Conservation (phyloP, 2,113 vertebrate genomes). For the Pterophyllum scalare region DNA sequence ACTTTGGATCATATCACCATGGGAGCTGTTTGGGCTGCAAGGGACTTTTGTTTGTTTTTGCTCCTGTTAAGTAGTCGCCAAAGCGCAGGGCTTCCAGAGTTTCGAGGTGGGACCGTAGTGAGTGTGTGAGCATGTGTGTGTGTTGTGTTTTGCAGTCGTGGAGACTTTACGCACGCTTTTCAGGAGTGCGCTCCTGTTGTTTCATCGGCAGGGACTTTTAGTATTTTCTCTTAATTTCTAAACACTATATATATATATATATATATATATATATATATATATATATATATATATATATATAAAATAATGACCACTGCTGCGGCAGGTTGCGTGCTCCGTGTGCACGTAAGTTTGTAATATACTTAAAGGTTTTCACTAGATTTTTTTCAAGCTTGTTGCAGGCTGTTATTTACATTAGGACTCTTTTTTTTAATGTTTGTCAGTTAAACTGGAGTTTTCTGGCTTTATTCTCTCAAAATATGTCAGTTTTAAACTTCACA, state of each 20-base stretch:
- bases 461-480: not conserved
- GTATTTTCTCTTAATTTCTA: not conserved
- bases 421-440: not conserved
- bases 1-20: slow-evolving; percentile 81
- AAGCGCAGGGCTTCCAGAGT: slow-evolving; percentile 78
- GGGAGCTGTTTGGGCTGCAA: slow-evolving; percentile 81
- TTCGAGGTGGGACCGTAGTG: slow-evolving; percentile 80
- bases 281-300: too few species aligned
- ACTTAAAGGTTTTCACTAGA: not conserved
- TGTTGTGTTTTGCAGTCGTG: slow-evolving; percentile 49
- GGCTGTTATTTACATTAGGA: not conserved
- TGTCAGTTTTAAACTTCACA: not conserved
- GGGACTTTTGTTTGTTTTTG: slow-evolving; percentile 84
- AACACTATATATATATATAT: not conserved
- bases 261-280: too few species aligned
- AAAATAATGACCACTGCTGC: not conserved
- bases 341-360: not conserved
- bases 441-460: not conserved
- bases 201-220: slow-evolving; percentile 20
- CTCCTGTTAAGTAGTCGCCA: slow-evolving; percentile 84
- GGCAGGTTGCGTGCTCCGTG: not conserved
- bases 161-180: slow-evolving; percentile 73
- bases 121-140: slow-evolving; percentile 44
- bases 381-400: not conserved
- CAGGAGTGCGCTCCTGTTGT: slow-evolving; percentile 60